Evolutionary conservation across 2,797 vertebrate species (phyloP), one percentile per base, ranked within the genome.

Genomic region (Cryptoblepharus egeriae): DNA sequence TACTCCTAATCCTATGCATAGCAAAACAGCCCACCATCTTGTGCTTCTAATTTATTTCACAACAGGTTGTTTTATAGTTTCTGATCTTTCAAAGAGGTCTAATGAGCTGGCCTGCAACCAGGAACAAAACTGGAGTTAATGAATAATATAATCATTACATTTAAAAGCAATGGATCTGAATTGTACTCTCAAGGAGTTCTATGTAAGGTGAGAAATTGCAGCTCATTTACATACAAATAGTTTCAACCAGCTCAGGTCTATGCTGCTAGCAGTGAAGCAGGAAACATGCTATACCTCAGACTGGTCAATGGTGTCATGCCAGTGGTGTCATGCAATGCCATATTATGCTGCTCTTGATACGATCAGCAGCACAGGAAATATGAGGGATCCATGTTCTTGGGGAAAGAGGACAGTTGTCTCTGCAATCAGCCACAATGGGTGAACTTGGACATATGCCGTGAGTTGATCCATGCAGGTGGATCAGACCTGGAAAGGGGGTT

Each of bases 221-320:
- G 60, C 81, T 82, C 39, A 82, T 83, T 77, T 83, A 63, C 58
- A 73, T 72, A 63, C 69, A 80, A 63, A 80, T 72, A 2, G 55
- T 72, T 72, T 72, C 69, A 39, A 63, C 63, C 69, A 28, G 32
- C 8, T 20, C 68, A 49, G 42, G 60, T 0, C 30, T 63, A 37
- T 45, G n/a, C 20, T 42, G 75, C 42, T 35, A 12, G 39, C 42
- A 63, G 32, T 61, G 30, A 5, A 20, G 39, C 58, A 72, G 39
- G n/a, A 39, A 11, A 3, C 16, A 11, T 30, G 60, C 1, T 42
- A 10, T 42, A 26, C 30, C 30, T 22, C 20, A 73, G 24, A 73
- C 30, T 24, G 30, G 49, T 57, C 71, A 35, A n/a, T n/a, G n/a
- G 26, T 13, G 3, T 13, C 61, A 61, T 13, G 32, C 32, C 64